A percentile compares a stretch with the other conserved stretches of the same genome.
Evolutionary conservation across 2,113 vertebrate genomes (phyloP).

Genomic region (Anhinga rufa): DNA sequence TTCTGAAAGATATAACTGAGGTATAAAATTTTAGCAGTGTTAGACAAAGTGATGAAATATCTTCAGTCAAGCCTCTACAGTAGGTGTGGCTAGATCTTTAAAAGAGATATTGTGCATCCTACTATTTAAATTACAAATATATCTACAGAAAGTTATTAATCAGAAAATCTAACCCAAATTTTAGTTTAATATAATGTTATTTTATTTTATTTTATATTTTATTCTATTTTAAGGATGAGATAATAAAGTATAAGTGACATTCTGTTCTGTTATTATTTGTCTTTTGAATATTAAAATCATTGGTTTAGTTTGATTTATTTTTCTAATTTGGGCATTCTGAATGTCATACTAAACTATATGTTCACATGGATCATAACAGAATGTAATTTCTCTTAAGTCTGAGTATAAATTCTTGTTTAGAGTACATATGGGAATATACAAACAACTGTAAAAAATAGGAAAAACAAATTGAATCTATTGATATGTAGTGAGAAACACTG

Average conservation of each 20-base stretch:
- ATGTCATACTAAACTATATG: background rate
- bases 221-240: background rate
- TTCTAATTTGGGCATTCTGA: background rate
- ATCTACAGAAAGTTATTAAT: background rate
- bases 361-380: background rate
- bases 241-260: background rate
- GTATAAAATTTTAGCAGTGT: background rate
- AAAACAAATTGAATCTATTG: background rate
- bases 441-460: background rate
- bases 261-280: background rate
- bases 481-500: background rate
- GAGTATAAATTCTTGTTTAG: background rate
- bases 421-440: conserved; percentile 1
- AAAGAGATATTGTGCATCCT: background rate
- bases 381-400: background rate
- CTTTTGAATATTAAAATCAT: background rate
- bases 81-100: background rate
- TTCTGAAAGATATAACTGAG: background rate
- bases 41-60: background rate
- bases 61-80: background rate
- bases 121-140: background rate
- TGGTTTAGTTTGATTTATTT: background rate
- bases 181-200: background rate
- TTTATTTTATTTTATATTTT: background rate
- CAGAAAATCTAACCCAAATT: background rate